A percentile compares a stretch with the other conserved stretches of the same genome.
phyloP scores from a whole-genome alignment of 2,113 vertebrate genomes.

The Monopterus albus region DNA sequence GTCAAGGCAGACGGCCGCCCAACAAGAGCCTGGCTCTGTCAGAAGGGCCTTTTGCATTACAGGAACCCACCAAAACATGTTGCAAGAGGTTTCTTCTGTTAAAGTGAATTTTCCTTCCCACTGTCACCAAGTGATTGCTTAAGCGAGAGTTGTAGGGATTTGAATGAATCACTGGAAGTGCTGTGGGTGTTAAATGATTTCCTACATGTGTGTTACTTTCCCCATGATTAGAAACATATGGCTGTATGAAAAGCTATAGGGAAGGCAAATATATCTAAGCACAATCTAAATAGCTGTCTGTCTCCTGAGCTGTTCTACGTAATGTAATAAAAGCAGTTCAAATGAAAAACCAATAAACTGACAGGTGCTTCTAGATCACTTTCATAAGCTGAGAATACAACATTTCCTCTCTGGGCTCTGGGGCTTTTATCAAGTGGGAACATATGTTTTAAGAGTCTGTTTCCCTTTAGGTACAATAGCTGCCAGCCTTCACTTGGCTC shows the following conservation, averaged over 20 bases:
- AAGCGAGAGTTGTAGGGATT: no score
- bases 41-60: no score
- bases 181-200: conserved; percentile 36
- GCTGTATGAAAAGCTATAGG: conserved; percentile 23
- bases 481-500: conserved; percentile 62
- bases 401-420: conserved; percentile 70
- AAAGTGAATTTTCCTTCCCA: no score
- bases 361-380: conserved; percentile 72
- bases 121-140: no score
- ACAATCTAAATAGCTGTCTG: conserved; percentile 58
- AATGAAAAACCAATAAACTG: conserved; percentile 73
- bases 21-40: no score
- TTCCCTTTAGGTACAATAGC: conserved; percentile 72
- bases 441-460: conserved; percentile 76
- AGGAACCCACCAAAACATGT: no score
- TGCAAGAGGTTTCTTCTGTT: no score
- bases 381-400: conserved; percentile 66
- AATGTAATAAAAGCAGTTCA: conserved; percentile 66
- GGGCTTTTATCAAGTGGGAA: conserved; percentile 69
- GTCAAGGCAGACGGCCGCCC: no score
- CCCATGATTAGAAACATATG: conserved; percentile 54
- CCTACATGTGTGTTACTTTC: conserved; percentile 12
- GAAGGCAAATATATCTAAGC: conserved; percentile 39
- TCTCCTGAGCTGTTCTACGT: conserved; percentile 30
- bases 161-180: conserved; percentile 9